Base-by-base conservation (phyloP, 1,140 invertebrate genomes). In the Bilobella aurantiaca region DNA sequence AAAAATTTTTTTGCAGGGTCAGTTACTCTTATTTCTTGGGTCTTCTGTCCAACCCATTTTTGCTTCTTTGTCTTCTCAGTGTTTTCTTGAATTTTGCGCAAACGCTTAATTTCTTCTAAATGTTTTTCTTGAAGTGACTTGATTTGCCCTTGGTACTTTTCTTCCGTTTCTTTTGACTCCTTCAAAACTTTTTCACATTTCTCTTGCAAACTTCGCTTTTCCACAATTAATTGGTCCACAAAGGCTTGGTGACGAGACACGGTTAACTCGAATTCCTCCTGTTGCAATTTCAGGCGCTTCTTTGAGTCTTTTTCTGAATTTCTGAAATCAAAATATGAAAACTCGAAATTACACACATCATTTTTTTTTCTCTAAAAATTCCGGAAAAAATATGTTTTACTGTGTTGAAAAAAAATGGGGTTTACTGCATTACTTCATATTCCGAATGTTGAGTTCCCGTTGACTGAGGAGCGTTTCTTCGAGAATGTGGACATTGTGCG, bases 41-140 rank as follows among this genome's bases (percentile, higher is more conserved):
- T 87, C 74, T 86, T 87, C 25, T 79, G 77, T 60, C 85, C 84
- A 25, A 87, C 79, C 85, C 85, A 87, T 70, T 82, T 78, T 70
- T 86, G 85, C n/a, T 84, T 78, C 21, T 82, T 76, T 5, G 85
- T 77, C 76, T 86, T 87, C 73, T 87, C 71, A 86, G 85, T 21
- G 84, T 77, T 67, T 67, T 84, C 83, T 77, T 86, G 87, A 64
- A 87, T 86, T 76, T 86, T 85, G 68, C 85, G 85, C 0, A 81
- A 76, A 27, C 83, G 80, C 47, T 84, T 80, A 16, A 87, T 65
- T 70, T 88, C 86, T 0, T 86, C 79, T 23, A 79, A 75, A 66
- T 87, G 81, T 63, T 82, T 82, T 32, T 87, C 84, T 27, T 85
- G 81, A 46, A 82, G 75, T 1, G 81, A 80, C 78, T 81, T 84